Evolutionary conservation across 2,113 vertebrate species (phyloP).

Genomic region (Barnardius zonarius): DNA sequence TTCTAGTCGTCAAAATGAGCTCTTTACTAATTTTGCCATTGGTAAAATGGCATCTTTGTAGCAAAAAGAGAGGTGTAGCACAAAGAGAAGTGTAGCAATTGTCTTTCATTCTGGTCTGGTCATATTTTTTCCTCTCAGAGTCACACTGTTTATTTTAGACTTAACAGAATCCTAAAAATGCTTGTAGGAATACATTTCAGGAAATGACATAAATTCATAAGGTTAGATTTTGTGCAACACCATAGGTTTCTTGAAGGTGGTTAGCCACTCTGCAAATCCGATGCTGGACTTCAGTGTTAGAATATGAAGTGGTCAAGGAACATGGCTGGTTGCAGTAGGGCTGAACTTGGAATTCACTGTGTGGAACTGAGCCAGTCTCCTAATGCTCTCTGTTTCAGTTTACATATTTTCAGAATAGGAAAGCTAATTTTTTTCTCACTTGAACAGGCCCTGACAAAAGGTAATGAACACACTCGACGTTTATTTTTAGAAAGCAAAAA

Average conservation of each 20-base stretch:
- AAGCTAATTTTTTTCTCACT: not conserved
- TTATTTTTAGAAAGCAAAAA: constrained; percentile 22
- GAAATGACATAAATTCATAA: not conserved
- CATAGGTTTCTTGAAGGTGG: not conserved
- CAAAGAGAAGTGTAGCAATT: not conserved
- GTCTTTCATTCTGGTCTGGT: not conserved
- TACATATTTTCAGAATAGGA: not conserved
- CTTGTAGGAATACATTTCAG: not conserved
- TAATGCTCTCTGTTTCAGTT: not conserved
- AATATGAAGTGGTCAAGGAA: not conserved
- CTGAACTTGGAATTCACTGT: not conserved
- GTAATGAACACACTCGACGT: not conserved
- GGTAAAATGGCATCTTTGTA: not conserved
- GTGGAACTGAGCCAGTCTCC: not conserved
- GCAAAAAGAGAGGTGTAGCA: not conserved
- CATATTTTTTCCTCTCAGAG: not conserved
- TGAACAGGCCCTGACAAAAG: not conserved
- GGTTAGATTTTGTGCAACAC: not conserved
- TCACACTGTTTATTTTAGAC: not conserved
- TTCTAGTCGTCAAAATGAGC: not conserved
- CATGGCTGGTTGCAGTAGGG: not conserved
- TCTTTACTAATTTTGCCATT: not conserved
- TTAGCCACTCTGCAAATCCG: not conserved
- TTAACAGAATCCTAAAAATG: not conserved
- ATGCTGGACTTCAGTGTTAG: not conserved